Conservation (phyloP, 2,888 invertebrate species). For the Pyrrhosoma nymphula region DNA sequence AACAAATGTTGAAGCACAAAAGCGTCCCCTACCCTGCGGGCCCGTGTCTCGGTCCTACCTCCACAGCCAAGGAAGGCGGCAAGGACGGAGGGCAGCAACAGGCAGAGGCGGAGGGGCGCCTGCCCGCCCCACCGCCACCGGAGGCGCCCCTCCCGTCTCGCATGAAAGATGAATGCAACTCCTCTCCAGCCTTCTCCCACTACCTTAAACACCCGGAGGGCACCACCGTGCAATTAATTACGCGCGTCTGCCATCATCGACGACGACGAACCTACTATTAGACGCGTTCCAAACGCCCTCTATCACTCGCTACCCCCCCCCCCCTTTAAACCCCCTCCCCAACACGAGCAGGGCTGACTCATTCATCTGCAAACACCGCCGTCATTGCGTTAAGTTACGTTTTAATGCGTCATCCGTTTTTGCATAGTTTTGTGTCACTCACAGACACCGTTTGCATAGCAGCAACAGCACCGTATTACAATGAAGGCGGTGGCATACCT, state of each 20-base stretch:
- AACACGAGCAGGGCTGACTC: no score
- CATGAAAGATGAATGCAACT: slow-evolving; percentile 59
- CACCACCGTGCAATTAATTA: slow-evolving; percentile 58
- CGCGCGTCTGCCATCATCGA: slow-evolving; percentile 30
- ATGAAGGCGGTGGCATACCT: no score
- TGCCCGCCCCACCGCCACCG: background rate
- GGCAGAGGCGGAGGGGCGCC: background rate
- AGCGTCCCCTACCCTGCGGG: no score
- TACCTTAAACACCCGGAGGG: background rate
- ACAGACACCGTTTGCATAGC: no score
- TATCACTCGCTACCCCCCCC: background rate
- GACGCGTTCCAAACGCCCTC: background rate
- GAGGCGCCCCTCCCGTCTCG: background rate
- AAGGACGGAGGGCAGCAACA: background rate
- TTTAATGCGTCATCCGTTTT: no score
- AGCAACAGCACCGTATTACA: no score
- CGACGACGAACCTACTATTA: slow-evolving; percentile 25
- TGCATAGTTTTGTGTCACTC: no score
- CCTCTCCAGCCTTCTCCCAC: background rate
- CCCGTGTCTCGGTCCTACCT: no score
- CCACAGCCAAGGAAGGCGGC: background rate
- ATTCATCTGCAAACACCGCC: no score
- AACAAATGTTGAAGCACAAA: no score
- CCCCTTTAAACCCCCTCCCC: no score
- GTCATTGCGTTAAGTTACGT: no score